Percentiles rank a stretch among this genome's conserved stretches.
Conservation (phyloP, 2,888 invertebrate genomes). For the Erebia palarica region DNA sequence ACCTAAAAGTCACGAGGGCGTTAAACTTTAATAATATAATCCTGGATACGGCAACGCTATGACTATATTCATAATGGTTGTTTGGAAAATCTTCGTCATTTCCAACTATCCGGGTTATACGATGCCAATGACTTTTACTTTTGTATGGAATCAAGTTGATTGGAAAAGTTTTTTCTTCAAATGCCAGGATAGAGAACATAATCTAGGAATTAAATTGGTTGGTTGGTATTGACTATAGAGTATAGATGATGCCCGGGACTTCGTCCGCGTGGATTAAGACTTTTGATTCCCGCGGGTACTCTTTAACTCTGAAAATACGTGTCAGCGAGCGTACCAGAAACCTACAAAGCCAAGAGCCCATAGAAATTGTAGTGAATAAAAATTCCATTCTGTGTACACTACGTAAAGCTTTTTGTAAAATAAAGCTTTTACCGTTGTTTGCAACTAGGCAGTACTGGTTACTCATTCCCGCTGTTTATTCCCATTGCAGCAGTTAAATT, state of each 20-base stretch:
- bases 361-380: constrained; percentile 21
- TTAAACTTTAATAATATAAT: constrained; percentile 51
- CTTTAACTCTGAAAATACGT: no score
- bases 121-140: not conserved
- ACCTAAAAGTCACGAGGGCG: constrained; percentile 48
- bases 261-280: no score
- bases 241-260: no score
- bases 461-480: constrained; percentile 31
- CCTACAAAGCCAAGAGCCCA: constrained; percentile 21
- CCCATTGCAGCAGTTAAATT: constrained; percentile 30
- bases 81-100: constrained; percentile 10
- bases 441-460: constrained; percentile 23
- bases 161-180: constrained; percentile 1
- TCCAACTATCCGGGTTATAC: not conserved
- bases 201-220: not conserved
- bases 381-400: constrained; percentile 18
- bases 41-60: constrained; percentile 13
- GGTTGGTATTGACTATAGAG: not conserved
- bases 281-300: no score
- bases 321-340: constrained; percentile 20
- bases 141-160: constrained; percentile 7
- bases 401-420: constrained; percentile 29
- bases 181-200: not conserved
- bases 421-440: constrained; percentile 33
- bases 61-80: constrained; percentile 17